These are phyloP conservation scores for Pollenia amentaria DNA, from an alignment of 2,888 invertebrate genomes.

Conservation along the genomic window DNA sequence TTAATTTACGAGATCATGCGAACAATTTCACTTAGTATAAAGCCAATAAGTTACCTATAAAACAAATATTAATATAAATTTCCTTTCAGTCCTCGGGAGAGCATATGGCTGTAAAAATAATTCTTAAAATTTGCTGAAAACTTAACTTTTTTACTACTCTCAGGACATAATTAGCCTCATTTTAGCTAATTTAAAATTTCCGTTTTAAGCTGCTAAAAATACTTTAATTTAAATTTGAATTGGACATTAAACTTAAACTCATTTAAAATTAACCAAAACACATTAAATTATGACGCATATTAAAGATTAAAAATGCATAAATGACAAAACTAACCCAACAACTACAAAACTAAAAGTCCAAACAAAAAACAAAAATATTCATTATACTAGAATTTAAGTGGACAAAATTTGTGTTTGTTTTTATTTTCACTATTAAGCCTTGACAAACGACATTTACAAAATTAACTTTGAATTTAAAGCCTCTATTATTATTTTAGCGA, in stretches of 20 bases:
- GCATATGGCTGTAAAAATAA: no score
- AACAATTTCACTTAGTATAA: no score
- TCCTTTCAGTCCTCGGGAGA: no score
- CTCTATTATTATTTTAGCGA: constrained; percentile 71
- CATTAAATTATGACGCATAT: constrained; percentile 29
- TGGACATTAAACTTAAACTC: background rate
- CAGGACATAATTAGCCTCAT: background rate
- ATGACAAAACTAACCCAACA: background rate
- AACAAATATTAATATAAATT: no score
- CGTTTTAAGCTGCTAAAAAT: background rate
- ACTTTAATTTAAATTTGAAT: background rate
- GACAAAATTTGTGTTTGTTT: constrained; percentile 41
- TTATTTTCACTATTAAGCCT: constrained; percentile 57
- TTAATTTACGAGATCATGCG: no score
- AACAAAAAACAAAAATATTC: constrained; percentile 28
- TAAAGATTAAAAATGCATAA: constrained; percentile 6
- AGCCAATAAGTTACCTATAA: no score
- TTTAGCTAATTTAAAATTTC: background rate
- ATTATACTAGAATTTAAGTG: constrained; percentile 27
- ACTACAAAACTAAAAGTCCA: background rate
- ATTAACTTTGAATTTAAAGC: constrained; percentile 71
- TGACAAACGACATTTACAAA: constrained; percentile 68
- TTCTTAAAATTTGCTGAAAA: no score
- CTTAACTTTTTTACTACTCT: background rate
- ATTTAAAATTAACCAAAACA: constrained; percentile 30